Base-by-base conservation (phyloP, 2,888 invertebrate genomes). In the Ophioninae sp. region DNA sequence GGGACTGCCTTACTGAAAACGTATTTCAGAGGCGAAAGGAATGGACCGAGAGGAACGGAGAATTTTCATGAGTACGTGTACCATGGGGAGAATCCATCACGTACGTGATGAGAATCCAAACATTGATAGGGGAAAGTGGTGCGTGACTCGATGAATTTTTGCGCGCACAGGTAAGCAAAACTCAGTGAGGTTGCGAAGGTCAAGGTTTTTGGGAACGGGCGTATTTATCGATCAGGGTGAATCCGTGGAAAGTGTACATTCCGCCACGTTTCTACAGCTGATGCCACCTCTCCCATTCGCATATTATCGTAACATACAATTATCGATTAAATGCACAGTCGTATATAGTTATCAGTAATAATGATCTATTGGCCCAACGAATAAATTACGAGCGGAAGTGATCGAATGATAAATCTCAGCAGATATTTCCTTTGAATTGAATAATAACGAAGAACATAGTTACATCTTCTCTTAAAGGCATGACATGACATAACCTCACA, bases 171-270 rank as follows among this genome's bases (percentile, higher is more conserved):
- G 94, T 96, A 56, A 30, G 96, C 96, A 2, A 95, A 96, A 90
- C 94, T 97, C 82, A 98, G 98, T 61, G 96, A 97, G 90, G 95
- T 98, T 37, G 87, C 98, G 44, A 95, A 96, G 93, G 98, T 99
- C 1, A 98, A 99, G 94, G 94, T 98, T 71, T 71, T 94, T 99
- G 65, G 99, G 99, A 88, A 95, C 97, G 79, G 95, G 99, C 91
- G 99, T 99, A 85, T 95, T 99, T 85, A 97, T 99, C 91, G 98
- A 98, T 94, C 98, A 98, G 95, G 98, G 97, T 96, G 92, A 90
- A 86, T 86, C 63, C 20, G 79, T 41, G 67, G 20, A 65, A 37
- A 64, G 56, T 22, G 61, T 20, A 59, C n/a, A 37, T 64, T 63
- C 39, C 51, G 51, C 51, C 51, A 71, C 56, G 58, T 41, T n/a